A percentile compares a stretch with the other conserved stretches of the same genome.
Conservation (phyloP, 2,888 invertebrate species). For the Sisyra nigra region DNA sequence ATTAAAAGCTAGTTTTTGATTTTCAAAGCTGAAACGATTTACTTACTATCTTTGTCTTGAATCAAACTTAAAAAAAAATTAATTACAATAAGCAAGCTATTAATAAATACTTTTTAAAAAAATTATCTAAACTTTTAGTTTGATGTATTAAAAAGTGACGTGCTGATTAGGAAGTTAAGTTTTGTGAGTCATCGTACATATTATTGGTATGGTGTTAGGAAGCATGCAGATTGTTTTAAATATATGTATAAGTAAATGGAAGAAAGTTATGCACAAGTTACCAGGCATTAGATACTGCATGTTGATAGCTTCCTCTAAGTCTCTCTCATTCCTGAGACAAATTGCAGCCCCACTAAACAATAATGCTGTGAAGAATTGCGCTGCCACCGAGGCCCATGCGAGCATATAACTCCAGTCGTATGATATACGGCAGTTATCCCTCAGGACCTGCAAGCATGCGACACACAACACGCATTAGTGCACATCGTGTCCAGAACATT, state of each 20-base stretch:
- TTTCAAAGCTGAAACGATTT: too few relatives aligned
- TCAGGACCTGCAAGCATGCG: conserved; percentile 48
- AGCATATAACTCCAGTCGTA: conserved; percentile 97
- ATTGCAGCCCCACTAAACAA: conserved; percentile 87
- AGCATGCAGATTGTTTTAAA: too few relatives aligned
- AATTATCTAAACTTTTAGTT: too few relatives aligned
- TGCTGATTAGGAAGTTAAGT: too few relatives aligned
- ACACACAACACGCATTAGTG: neutral
- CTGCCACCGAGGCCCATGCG: conserved; percentile 92
- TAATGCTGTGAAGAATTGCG: conserved; percentile 80
- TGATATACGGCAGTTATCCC: conserved; percentile 67
- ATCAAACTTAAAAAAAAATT: too few relatives aligned
- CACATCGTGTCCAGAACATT: conserved; percentile 16
- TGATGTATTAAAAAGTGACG: too few relatives aligned
- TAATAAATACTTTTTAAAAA: too few relatives aligned
- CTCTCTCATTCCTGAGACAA: conserved; percentile 85
- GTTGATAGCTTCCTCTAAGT: conserved; percentile 89
- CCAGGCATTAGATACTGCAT: conserved; percentile 97
- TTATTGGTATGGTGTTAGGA: too few relatives aligned
- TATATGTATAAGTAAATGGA: conserved; percentile 4
- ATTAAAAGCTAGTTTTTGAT: too few relatives aligned
- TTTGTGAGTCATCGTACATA: too few relatives aligned
- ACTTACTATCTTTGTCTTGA: too few relatives aligned
- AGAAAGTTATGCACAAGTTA: conserved; percentile 28
- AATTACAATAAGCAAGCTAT: too few relatives aligned